Base-by-base conservation (phyloP, 2,797 vertebrate genomes). In the Sus cebifrons region DNA sequence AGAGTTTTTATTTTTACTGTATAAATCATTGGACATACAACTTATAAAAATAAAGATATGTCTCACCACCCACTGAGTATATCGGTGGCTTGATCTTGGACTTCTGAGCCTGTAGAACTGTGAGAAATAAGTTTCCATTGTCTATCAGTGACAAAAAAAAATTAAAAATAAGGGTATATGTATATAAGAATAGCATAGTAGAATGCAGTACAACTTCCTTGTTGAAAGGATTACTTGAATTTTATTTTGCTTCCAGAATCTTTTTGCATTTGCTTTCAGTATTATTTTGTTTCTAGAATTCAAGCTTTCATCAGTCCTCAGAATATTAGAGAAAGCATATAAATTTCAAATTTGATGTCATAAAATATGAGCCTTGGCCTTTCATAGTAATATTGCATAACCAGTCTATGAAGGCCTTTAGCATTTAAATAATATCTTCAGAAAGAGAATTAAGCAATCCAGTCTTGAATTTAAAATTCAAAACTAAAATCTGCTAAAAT, bases 391-490 rank as follows among this genome's bases (percentile, higher is more conserved):
- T 29, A 49, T 10, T 64, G 3, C 49, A 74, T 74, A 29, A 79
- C 68, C 32, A 71, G 21, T n/a, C 23, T 83, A 13, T 2, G 64
- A 83, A 64, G 21, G 17, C 21, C 84, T 83, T 94, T 95, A 88
- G 11, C 29, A 85, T 78, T 95, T 85, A 60, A 86, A 67, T 60
- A 83, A 23, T 68, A 81, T 25, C 10, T 89, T 90, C 62, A 71
- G 75, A 95, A 62, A 79, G 71, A 78, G 73, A 95, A 84, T 87
- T 62, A 17, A 88, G 18, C 29, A 91, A 86, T 54, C 49, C 12
- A 73, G 73, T 17, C 9, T 29, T 64, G 16, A 90, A 83, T 94
- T 96, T 95, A 91, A 96, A 96, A 71, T 84, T 95, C 14, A 85
- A 85, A 92, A 74, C 44, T 21, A 29, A 89, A 92, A 62, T 79